These are phyloP conservation scores for Yponomeuta evonymella DNA, from an alignment of 2,888 invertebrate species.

Conservation along the genomic window DNA sequence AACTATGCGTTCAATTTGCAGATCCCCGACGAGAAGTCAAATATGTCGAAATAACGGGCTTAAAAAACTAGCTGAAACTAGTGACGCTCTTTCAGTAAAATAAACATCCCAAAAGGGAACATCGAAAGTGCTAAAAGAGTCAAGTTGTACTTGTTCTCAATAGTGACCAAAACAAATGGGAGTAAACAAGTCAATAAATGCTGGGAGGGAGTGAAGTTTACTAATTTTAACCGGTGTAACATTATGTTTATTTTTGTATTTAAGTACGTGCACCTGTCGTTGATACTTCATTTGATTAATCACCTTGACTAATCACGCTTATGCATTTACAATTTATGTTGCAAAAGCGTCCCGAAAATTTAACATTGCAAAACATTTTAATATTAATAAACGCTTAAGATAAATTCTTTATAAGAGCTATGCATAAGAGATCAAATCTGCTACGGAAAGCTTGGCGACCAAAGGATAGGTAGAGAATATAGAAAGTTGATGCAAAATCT, in stretches of 20 bases:
- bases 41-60: too few species aligned
- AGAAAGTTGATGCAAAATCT: too few species aligned
- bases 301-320: constrained; percentile 16
- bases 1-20: too few species aligned
- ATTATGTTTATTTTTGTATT: not conserved
- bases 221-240: not conserved
- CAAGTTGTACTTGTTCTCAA: constrained; percentile 22
- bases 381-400: too few species aligned
- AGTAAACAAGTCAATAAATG: constrained; percentile 68
- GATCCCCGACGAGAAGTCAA: too few species aligned
- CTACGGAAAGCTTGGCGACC: too few species aligned
- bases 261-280: not conserved
- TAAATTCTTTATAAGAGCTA: too few species aligned
- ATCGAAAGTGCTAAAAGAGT: constrained; percentile 15
- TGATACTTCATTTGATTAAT: not conserved
- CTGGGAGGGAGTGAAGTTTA: constrained; percentile 2
- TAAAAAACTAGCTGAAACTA: not conserved
- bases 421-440: too few species aligned
- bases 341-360: not conserved
- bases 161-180: constrained; percentile 47
- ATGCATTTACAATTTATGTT: not conserved
- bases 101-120: not conserved
- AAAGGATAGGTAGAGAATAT: too few species aligned
- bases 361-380: too few species aligned
- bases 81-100: not conserved